phyloP scores from a whole-genome alignment of 1,140 invertebrate species.

The Planococcus citri region DNA sequence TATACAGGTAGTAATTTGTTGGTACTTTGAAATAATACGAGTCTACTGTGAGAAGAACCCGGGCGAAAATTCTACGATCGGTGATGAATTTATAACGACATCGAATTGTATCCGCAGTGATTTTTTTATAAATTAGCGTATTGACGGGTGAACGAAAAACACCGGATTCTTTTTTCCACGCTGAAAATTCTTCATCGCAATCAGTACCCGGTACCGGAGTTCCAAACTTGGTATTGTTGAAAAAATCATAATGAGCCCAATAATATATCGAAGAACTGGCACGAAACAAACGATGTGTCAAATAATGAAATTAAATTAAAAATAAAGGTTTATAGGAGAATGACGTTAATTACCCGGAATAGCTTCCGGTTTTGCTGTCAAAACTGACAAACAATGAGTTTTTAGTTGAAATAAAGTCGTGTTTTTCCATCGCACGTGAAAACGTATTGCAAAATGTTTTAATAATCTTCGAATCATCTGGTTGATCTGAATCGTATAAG shows the following conservation, averaged over 20 bases:
- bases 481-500: constrained; percentile 68
- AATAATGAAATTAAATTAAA: background rate
- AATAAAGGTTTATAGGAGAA: background rate
- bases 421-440: constrained; percentile 78
- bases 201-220: constrained; percentile 60
- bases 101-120: constrained; percentile 43
- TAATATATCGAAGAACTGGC: constrained; percentile 65
- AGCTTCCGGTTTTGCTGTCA: constrained; percentile 81
- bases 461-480: constrained; percentile 73
- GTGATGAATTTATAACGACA: constrained; percentile 74
- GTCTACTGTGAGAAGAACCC: constrained; percentile 60
- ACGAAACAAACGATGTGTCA: constrained; percentile 16
- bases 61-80: constrained; percentile 59
- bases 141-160: constrained; percentile 65
- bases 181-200: constrained; percentile 72
- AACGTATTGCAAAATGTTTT: constrained; percentile 88
- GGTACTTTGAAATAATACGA: constrained; percentile 52
- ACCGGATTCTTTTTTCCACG: constrained; percentile 58
- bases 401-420: constrained; percentile 76
- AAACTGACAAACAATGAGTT: constrained; percentile 74
- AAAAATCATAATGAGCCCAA: constrained; percentile 86
- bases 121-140: constrained; percentile 64
- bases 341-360: constrained; percentile 50
- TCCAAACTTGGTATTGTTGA: constrained; percentile 73
- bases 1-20: background rate